Base-by-base conservation (phyloP, 2,888 invertebrate species). In the Drosophila villosipedis region DNA sequence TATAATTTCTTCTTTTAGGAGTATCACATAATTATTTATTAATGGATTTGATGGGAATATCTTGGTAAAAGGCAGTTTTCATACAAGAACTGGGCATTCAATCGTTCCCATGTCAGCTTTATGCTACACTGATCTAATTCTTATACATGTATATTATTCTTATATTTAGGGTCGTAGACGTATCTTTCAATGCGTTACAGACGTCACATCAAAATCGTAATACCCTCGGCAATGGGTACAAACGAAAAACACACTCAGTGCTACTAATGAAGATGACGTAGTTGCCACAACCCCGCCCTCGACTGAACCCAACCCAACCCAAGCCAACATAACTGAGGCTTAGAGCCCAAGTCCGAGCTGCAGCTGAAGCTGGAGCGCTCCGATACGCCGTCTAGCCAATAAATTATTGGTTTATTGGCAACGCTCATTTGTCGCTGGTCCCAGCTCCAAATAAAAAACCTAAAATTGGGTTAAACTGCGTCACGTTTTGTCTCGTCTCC, bases 371-470 rank as follows among this genome's bases (percentile, higher is more conserved):
- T 28, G n/a, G 30, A 53, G 43, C 50, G 28, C 61, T 39, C 53
- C 25, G 43, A 50, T 63, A 52, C 80, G 75, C 65, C 66, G 76
- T 64, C 63, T 66, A 60, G 65, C 68, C 73, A 67, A 79, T 82
- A 79, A 79, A 79, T 82, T 79, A 74, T 47, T 78, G 82, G 70
- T 74, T 79, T 82, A 79, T 78, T 79, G 78, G 59, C 68, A 80
- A 79, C 35, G 59, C 28, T 59, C 54, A 59, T 74, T 75, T 74
- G 28, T 39, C 28, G 66, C 58, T 30, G 31, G 31, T 19, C 43
- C n/a, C 41, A 53, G 25, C 22, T 31, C 14, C 31, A 64, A 60
- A 58, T n/a, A 50, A n/a, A 22, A 52, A 19, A 22, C 10, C 62
- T 54, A 43, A 63, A 82, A 78, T 69, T 81, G 54, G 68, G 78